Percentiles rank a stretch among this genome's conserved stretches.
These are phyloP conservation scores for Lepus townsendii DNA, from an alignment of 2,797 vertebrate species.

Conservation along the genomic window DNA sequence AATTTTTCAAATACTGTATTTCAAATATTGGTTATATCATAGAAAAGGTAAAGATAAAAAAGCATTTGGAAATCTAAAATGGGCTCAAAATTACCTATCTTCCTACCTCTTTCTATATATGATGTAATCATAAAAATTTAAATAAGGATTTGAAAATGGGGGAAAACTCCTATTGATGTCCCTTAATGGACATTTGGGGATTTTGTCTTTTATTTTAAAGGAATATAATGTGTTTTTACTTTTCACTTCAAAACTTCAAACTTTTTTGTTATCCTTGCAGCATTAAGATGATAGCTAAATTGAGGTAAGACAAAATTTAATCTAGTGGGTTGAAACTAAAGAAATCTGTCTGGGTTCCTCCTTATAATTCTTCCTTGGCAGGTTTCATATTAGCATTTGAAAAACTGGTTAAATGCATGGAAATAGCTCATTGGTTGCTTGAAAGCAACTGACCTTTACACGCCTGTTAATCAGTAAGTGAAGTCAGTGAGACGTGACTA, in stretches of 20 bases:
- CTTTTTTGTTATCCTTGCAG: slow-evolving; percentile 63
- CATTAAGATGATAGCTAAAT: slow-evolving; percentile 52
- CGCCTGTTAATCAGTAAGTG: slow-evolving; percentile 41
- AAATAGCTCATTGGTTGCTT: slow-evolving; percentile 57
- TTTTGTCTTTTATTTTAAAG: slow-evolving; percentile 47
- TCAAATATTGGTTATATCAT: neutral
- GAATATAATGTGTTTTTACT: slow-evolving; percentile 41
- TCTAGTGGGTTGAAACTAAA: slow-evolving; percentile 53
- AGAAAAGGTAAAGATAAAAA: slow-evolving; percentile 27
- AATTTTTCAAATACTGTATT: slow-evolving; percentile 35
- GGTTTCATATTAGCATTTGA: slow-evolving; percentile 67
- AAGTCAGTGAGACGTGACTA: slow-evolving; percentile 74
- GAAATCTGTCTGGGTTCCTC: slow-evolving; percentile 49
- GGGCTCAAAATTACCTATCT: neutral
- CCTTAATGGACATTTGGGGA: neutral
- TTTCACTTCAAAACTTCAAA: slow-evolving; percentile 51
- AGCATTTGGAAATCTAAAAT: slow-evolving; percentile 59
- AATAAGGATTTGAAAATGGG: neutral
- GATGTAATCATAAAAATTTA: slow-evolving; percentile 47
- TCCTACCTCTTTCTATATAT: neutral
- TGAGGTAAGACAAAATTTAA: slow-evolving; percentile 48
- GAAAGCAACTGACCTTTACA: slow-evolving; percentile 65
- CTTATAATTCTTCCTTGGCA: slow-evolving; percentile 33
- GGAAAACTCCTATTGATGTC: neutral
- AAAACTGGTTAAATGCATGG: slow-evolving; percentile 68